Percentiles rank a stretch among this genome's conserved stretches.
phyloP scores from a whole-genome alignment of 2,113 vertebrate genomes.

The Peucedramus taeniatus region DNA sequence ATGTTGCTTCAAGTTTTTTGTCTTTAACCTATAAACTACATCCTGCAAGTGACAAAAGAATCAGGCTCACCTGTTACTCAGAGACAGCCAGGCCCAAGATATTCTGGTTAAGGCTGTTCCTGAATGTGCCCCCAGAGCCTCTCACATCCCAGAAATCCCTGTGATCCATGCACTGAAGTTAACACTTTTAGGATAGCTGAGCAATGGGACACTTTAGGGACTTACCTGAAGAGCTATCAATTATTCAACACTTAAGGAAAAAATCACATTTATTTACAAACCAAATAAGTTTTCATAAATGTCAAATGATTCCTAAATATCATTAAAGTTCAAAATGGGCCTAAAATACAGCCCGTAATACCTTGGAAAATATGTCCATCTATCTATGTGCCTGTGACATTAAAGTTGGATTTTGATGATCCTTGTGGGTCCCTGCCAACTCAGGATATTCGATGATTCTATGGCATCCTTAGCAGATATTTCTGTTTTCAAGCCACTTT shows the following conservation, averaged over 20 bases:
- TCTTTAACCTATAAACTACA: background rate
- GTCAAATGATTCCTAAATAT: background rate
- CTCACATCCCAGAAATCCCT: background rate
- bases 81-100: background rate
- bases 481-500: background rate
- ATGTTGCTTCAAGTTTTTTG: rapidly evolving
- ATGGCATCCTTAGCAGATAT: background rate
- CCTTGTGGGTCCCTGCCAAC: too few species aligned
- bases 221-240: background rate
- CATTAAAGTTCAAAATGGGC: background rate
- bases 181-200: background rate
- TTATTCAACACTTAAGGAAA: background rate
- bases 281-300: background rate
- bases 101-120: background rate
- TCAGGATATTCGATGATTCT: background rate
- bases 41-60: background rate
- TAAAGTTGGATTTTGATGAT: background rate
- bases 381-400: background rate
- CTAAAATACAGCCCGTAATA: background rate
- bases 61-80: background rate
- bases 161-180: background rate
- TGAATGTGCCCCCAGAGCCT: background rate
- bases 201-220: background rate
- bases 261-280: background rate
- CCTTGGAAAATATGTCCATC: background rate